These are phyloP conservation scores for Tipula vernalis DNA, from an alignment of 2,888 invertebrate species.

Conservation along the genomic window DNA sequence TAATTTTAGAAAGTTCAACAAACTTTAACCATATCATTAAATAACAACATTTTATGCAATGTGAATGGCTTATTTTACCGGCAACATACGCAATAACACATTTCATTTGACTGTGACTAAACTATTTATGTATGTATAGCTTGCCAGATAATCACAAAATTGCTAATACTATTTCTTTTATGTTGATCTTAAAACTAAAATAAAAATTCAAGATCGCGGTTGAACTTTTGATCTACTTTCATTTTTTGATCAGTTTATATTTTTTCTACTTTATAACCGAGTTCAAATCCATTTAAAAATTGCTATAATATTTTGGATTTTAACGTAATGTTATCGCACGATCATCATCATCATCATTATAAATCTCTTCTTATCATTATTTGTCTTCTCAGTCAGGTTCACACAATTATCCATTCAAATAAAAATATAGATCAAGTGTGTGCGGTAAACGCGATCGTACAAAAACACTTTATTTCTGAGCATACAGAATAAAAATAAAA, in stretches of 20 bases:
- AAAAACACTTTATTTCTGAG: background rate
- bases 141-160: background rate
- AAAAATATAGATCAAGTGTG: background rate
- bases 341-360: background rate
- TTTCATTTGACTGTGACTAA: background rate
- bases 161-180: background rate
- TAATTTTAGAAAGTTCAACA: background rate
- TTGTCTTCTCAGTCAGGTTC: background rate
- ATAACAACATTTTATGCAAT: background rate
- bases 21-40: background rate
- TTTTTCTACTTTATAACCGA: background rate
- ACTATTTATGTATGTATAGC: background rate
- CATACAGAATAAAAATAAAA: background rate
- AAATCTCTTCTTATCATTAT: background rate
- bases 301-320: background rate
- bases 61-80: background rate
- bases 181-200: background rate
- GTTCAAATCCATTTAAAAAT: background rate
- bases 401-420: background rate
- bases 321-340: background rate
- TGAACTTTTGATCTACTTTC: slow-evolving; percentile 4
- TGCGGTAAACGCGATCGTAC: background rate
- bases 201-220: background rate
- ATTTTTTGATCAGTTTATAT: background rate
- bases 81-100: background rate